Evolutionary conservation across 2,797 vertebrate genomes (phyloP), one percentile per base, ranked within the genome.

Genomic region (Echiichthys vipera): DNA sequence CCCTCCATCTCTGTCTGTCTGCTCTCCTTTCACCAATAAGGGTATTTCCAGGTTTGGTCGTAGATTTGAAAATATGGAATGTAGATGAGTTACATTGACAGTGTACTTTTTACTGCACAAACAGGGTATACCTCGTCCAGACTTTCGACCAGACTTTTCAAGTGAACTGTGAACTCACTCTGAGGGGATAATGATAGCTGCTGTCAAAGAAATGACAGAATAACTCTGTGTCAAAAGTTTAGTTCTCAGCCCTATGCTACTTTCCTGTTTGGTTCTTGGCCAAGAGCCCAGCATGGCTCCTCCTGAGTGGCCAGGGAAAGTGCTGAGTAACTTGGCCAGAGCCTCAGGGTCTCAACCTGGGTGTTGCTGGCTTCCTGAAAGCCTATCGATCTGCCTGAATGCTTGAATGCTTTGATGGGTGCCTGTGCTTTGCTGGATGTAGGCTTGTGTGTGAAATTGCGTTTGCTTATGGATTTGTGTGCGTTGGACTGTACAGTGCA

Each of bases 251-350:
- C 54, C 0, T 61, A 49, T 81, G 57, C 65, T 74, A n/a, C 84
- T 57, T 78, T 66, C 25, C 61, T 45, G 54, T 75, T 59, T 76
- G 79, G 77, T 78, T 81, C 56, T 68, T 70, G 73, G 83, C 85
- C 69, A 55, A 0, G 40, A 71, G 68, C 85, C 81, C 77, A 72
- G 84, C 45, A 27, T 54, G 74, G 74, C 80, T 80, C 61, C 79
- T 75, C 69, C 65, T 55, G 61, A 89, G 80, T 84, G 78, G 78
- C 47, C 74, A 67, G 71, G 62, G 56, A 88, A 88, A 86, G 81
- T 89, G 81, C 90, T 89, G 89, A 91, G 76, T 83, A 85, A 87
- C 87, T 88, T 73, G 79, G 83, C 85, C 39, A 12, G 46, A 76
- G 79, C 80, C 85, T 77, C 59, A 0, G 73, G 74, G 75, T 75